Evolutionary conservation across 2,113 vertebrate species (phyloP), one percentile per base, ranked within the genome.

Genomic region (Saccopteryx bilineata): DNA sequence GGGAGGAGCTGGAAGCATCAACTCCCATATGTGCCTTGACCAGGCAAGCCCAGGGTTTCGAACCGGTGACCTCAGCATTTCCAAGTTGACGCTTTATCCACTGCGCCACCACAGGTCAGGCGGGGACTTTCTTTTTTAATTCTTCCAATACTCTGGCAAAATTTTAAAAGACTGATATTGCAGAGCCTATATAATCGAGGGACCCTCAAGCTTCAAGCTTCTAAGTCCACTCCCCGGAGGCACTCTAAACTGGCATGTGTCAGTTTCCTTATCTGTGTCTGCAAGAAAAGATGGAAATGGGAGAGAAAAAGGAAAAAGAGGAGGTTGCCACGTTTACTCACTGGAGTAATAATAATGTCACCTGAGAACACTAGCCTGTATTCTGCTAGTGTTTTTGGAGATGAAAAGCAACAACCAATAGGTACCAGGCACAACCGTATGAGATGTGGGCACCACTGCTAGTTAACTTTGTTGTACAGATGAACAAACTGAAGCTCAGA

Each of bases 141-240:
- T 65, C 72, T 69, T 58, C 58, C 18, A 63, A 9, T 61, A 56
- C 46, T 93, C 76, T 81, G 71, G 48, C 33, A 88, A 96, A 90
- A 72, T 26, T 74, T 7, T 50, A 88, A 60, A 74, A 63, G 60
- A 65, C 0, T 60, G 11, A 23, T 23, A 88, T 88, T 91, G 48
- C 60, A 79, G 31, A 87, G 56, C 28, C 26, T 72, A 5, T 81
- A 17, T 61, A 15, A 60, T 58, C n/a, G 50, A 78, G 28, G 17
- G 66, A 89, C 50, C 48, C 50, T 87, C 26, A 18, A 33, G 63
- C 72, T 90, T 63, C 46, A 1, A 63, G 74, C 39, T 85, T 74
- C 9, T 1, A 12, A 4, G 48, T 21, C 75, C 15, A 15, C 12
- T 1, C 21, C 48, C 19, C 26, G 46, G 71, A 93, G 24, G 39